Evolutionary conservation across 1,140 invertebrate species (phyloP), one percentile per base, ranked within the genome.

Genomic region (Drosophila auraria): DNA sequence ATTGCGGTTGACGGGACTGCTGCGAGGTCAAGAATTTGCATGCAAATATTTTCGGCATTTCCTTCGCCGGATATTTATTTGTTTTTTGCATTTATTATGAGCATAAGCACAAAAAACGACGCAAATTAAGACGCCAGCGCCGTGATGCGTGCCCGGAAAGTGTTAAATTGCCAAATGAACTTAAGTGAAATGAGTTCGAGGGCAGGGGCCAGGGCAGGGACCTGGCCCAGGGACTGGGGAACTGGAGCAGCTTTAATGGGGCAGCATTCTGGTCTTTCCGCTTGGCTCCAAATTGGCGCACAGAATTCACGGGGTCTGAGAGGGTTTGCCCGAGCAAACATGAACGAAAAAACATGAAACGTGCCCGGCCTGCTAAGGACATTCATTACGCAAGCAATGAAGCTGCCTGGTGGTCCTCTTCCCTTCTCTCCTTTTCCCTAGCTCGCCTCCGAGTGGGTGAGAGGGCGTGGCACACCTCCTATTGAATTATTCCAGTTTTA

Each of bases 401-500:
- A 78, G 75, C 82, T 70, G 78, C 56, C 65, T 58, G 42, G 23
- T 38, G 38, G 58, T 42, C 27, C 44, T 51, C 25, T 20, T 27
- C 20, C 57, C 58, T n/a, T 23, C 38, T 38, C 36, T 9, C 38
- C 23, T 42, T 23, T n/a, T 30, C 30, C 27, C 11, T 17, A 7
- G 15, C 40, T 6, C 12, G 53, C 53, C 14, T 2, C 33, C 11
- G 23, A 45, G 33, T 27, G 59, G 44, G 20, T 49, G 45, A 14
- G 33, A 14, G 66, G 36, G 68, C 64, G 49, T 54, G 14, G 25
- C 71, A 56, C 74, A 59, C 73, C 74, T 63, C 53, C 72, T 69
- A 84, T 89, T 84, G 82, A 90, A 90, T 86, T 89, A 84, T 82
- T 90, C 71, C 86, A 69, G 59, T 80, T 87, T 87, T 87, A 83